Evolutionary conservation across 2,888 invertebrate species (phyloP).

Genomic region (Perizoma flavofasciatum): DNA sequence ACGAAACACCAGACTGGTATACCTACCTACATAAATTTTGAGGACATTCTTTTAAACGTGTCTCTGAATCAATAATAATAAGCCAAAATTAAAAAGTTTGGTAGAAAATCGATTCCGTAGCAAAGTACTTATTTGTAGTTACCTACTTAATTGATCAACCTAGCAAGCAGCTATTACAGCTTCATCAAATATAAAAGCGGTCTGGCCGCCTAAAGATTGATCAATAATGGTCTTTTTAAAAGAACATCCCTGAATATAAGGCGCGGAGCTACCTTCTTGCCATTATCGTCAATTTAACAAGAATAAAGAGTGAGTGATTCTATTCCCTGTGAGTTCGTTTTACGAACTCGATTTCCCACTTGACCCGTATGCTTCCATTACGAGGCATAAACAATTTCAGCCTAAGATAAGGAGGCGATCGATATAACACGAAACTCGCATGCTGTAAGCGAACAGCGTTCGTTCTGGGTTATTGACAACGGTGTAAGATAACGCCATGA

Average conservation of each 20-base stretch:
- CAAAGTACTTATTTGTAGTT: slow-evolving; percentile 7
- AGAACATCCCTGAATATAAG: slow-evolving; percentile 46
- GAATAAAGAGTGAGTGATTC: too few relatives aligned
- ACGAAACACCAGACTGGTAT: too few relatives aligned
- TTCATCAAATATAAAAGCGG: slow-evolving; percentile 30
- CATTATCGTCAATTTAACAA: slow-evolving; percentile 1
- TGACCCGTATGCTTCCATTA: slow-evolving; percentile 30
- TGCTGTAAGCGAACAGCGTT: slow-evolving; percentile 14
- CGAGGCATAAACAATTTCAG: slow-evolving; percentile 60
- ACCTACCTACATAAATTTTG: too few relatives aligned
- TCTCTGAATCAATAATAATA: too few relatives aligned
- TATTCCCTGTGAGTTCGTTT: background rate
- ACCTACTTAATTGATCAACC: slow-evolving; percentile 19
- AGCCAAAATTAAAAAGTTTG: slow-evolving; percentile 4
- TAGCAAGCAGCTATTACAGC: slow-evolving; percentile 23
- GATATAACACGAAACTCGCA: slow-evolving; percentile 49
- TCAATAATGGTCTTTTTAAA: slow-evolving; percentile 57
- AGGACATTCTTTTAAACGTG: too few relatives aligned
- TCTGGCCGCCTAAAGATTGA: slow-evolving; percentile 48
- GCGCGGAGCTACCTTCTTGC: slow-evolving; percentile 37
- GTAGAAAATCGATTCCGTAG: slow-evolving; percentile 22
- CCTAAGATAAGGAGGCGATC: slow-evolving; percentile 64
- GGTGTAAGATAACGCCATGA: slow-evolving; percentile 13
- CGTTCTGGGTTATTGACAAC: slow-evolving; percentile 22
- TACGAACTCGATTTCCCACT: slow-evolving; percentile 26